Percentiles rank a stretch among this genome's conserved stretches.
Evolutionary conservation across 2,113 vertebrate genomes (phyloP).

Genomic region (Oreamnos americanus): DNA sequence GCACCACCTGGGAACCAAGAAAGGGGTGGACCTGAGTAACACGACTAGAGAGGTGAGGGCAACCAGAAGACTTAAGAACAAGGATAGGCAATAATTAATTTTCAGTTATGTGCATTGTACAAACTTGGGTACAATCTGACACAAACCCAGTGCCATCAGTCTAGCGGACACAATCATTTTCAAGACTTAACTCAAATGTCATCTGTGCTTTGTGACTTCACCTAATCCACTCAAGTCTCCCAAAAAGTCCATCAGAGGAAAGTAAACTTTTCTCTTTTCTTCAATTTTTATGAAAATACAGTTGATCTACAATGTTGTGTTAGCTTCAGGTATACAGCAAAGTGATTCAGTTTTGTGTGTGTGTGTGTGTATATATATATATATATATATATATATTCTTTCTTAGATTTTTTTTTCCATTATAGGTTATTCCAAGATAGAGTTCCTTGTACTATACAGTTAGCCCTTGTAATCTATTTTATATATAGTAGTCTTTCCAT

Average conservation of each 20-base stretch:
- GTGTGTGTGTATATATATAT: too few relatives aligned
- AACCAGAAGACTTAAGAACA: background rate
- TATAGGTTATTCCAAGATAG: background rate
- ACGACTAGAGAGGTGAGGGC: fast-evolving
- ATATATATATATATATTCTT: background rate
- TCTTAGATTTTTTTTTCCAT: background rate
- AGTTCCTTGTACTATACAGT: background rate
- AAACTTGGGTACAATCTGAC: background rate
- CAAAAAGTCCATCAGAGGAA: background rate
- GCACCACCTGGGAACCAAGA: background rate
- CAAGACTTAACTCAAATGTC: background rate
- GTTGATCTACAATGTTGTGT: background rate
- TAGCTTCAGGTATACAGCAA: background rate
- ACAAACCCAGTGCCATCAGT: background rate
- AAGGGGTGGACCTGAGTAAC: background rate
- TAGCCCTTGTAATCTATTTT: background rate
- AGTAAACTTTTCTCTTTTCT: background rate
- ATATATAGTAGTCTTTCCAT: background rate
- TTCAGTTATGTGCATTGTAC: background rate
- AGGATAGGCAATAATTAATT: background rate
- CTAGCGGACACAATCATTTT: background rate
- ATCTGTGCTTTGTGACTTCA: background rate
- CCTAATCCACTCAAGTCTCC: background rate
- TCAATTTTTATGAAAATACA: background rate
- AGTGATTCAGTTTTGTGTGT: background rate